phyloP scores from a whole-genome alignment of 2,888 invertebrate species.

The Hypselothyrea guttata region DNA sequence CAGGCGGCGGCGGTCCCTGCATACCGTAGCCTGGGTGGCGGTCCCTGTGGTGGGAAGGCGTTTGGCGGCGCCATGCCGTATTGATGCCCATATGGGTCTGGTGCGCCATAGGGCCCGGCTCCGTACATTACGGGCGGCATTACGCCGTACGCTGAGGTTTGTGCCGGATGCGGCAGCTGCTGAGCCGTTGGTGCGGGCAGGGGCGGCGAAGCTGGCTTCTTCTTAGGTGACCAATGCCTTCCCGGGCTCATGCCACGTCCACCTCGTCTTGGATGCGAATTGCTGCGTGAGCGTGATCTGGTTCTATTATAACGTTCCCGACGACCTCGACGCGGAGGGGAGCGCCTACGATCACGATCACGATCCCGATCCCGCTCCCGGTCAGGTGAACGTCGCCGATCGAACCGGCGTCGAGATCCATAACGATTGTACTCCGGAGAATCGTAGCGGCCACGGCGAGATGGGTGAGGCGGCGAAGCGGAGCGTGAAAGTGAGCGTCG shows the following conservation, averaged over 20 bases:
- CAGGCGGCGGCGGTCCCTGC: constrained; percentile 68
- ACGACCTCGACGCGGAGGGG: constrained; percentile 62
- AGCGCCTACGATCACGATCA: constrained; percentile 68
- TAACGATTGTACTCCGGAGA: constrained; percentile 78
- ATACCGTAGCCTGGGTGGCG: constrained; percentile 58
- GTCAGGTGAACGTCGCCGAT: constrained; percentile 74
- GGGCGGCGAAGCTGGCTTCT: constrained; percentile 69
- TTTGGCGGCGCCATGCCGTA: constrained; percentile 71
- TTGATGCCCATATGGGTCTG: constrained; percentile 66
- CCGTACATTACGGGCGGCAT: constrained; percentile 74
- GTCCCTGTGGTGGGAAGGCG: constrained; percentile 63
- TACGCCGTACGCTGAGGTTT: constrained; percentile 61
- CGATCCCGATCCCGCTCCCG: constrained; percentile 75
- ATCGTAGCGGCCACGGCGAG: constrained; percentile 72
- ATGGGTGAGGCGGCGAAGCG: constrained; percentile 70
- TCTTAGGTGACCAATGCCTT: constrained; percentile 80
- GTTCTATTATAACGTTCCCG: constrained; percentile 68
- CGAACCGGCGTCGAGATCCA: constrained; percentile 65
- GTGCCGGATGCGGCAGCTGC: constrained; percentile 45
- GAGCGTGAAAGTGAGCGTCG: constrained; percentile 73
- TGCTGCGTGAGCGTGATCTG: constrained; percentile 75
- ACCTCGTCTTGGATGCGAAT: constrained; percentile 66
- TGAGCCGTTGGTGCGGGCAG: constrained; percentile 56
- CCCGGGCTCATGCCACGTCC: constrained; percentile 55
- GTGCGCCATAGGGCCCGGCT: constrained; percentile 65